Conservation (phyloP, 37 sponge, comb jelly and placozoan species). For the Dysidea cf. avara region DNA sequence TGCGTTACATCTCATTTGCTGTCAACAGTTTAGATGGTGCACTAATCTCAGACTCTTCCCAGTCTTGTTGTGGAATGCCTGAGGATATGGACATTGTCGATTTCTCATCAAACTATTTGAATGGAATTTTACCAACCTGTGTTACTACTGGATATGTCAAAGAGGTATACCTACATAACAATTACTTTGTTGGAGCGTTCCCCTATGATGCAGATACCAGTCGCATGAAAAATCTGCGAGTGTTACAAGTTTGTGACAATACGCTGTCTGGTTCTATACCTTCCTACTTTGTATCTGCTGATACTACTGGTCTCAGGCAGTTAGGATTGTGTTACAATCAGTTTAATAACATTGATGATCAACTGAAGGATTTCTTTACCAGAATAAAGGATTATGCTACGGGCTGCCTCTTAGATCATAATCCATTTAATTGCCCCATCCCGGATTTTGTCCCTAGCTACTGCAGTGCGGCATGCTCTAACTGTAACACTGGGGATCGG, state of each 20-base stretch:
- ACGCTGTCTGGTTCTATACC: constrained; percentile 32
- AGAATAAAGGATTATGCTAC: constrained; percentile 18
- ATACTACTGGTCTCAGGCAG: neutral
- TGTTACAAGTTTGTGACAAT: constrained; percentile 30
- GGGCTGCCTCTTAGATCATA: constrained; percentile 36
- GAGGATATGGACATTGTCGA: too few relatives aligned
- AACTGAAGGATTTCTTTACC: constrained; percentile 32
- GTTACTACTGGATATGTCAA: too few relatives aligned
- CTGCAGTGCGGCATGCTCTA: constrained; percentile 30
- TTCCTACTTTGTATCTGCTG: constrained; percentile 8
- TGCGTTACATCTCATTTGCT: too few relatives aligned
- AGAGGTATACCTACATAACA: too few relatives aligned
- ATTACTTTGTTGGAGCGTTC: too few relatives aligned
- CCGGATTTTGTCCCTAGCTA: constrained; percentile 21
- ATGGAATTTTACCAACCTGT: too few relatives aligned
- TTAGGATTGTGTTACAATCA: constrained; percentile 35
- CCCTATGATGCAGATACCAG: neutral
- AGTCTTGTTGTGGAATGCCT: too few relatives aligned
- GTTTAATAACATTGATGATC: constrained; percentile 23
- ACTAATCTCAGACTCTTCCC: too few relatives aligned
- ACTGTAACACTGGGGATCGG: constrained; percentile 28
- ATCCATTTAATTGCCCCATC: constrained; percentile 57
- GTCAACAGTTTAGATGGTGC: too few relatives aligned
- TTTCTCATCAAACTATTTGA: too few relatives aligned
- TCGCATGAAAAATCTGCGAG: constrained; percentile 8